Evolutionary conservation across 2,888 invertebrate species (phyloP), one percentile per base, ranked within the genome.

Genomic region (Melipona beecheii): DNA sequence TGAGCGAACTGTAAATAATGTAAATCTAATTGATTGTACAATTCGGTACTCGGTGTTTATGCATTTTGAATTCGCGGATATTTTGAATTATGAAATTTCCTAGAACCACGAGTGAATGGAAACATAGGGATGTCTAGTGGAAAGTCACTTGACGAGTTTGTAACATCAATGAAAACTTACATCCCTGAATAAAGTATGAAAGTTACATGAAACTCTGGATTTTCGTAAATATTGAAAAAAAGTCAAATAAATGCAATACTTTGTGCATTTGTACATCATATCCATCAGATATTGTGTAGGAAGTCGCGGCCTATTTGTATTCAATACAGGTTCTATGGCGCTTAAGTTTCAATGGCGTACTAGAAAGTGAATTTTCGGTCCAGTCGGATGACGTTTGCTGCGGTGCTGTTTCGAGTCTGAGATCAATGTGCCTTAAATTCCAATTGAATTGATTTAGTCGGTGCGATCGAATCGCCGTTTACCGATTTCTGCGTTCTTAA

Each of bases 1-100:
- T 94, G 43, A 93, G 91, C 75, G 93, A 94, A 74, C 73, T 92
- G 36, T 93, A 85, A 90, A 81, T 62, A 58, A 71, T 64, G 70
- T 43, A 24, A 0, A 73, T 64, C 56, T 50, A 74, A 83, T 52
- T 4, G 11, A 60, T 9, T 27, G 9, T 19, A 60, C 17, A 27
- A 31, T 27, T 19, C 27, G 9, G 1, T 43, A 1, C 43, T 43
- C 9, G 2, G 43, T 43, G 43, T 9, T 9, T 68, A 36, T 4
- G 0, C 27, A 13, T 66, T 74, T 74, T n/a, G 15, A 71, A 75
- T 58, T 54, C 54, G 2, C 31, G 52, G 19, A 3, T 24, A 19
- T 71, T 6, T 4, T 6, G 21, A 13, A 4, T 15, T 31, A n/a
- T 5, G 56, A 58, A 66, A 66, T 31, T 62, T 24, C 66, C 60